Evolutionary conservation across 2,888 invertebrate genomes (phyloP), one percentile per base, ranked within the genome.

Genomic region (Iselma pallidipennis): DNA sequence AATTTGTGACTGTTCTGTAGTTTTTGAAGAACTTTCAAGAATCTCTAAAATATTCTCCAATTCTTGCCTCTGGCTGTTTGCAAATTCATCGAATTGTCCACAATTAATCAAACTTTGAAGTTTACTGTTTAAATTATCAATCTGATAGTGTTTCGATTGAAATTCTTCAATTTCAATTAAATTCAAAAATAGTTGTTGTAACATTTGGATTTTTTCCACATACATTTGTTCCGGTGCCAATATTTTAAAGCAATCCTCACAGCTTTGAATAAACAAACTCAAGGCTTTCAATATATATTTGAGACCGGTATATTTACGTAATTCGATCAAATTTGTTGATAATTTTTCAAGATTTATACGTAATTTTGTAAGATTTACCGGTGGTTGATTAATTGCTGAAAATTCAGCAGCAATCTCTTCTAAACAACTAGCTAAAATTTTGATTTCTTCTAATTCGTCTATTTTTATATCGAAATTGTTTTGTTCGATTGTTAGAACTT

Each of bases 401-500:
- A 63, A 56, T 48, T 54, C 52, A 14, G 63, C 56, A 56, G 49
- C 58, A 49, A 67, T 45, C n/a, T 68, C 66, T 10, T 59, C 64
- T 29, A 74, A 62, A 61, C 37, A 56, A 37, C 37, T 61, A 55
- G 25, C 72, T 69, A 45, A 72, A 25, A 33, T 49, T n/a, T 49
- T 53, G 42, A 75, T 45, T n/a, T 29, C 50, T 55, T 65, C 65
- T 6, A 74, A 61, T 51, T 73, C 71, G 9, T 65, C 61, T 9
- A 52, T 26, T 56, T 65, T 70, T 42, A 80, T 78, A 60, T 79
- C 78, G 37, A 71, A 67, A 62, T 78, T 79, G 51, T 66, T 71
- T 56, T 74, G 72, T 66, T 80, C 80, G 26, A 80, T 69, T 9
- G 70, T 70, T 28, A 78, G 66, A 14, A 81, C 77, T 68, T 81